A percentile compares a stretch with the other conserved stretches of the same genome.
phyloP scores from a whole-genome alignment of 1,140 invertebrate species.

The Halesus radiatus region DNA sequence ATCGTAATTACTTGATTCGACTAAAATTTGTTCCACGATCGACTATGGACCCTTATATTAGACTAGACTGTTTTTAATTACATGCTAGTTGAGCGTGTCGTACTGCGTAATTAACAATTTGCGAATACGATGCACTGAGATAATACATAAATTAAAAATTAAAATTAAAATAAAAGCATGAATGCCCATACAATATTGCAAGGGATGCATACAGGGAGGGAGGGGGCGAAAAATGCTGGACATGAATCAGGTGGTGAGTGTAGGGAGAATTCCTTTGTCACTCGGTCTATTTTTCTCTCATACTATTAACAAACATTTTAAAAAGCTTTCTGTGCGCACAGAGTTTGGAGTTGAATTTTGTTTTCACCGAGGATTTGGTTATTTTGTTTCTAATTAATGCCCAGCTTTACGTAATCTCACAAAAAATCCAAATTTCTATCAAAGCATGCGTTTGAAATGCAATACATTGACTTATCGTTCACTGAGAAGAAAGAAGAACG shows the following conservation, averaged over 20 bases:
- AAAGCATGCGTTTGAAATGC: no score
- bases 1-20: no score
- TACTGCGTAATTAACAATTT: slow-evolving; percentile 46
- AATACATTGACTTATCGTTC: no score
- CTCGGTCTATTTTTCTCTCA: slow-evolving; percentile 17
- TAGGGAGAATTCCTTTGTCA: slow-evolving; percentile 6
- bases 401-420: no score
- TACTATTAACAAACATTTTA: slow-evolving; percentile 42
- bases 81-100: no score
- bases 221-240: not conserved
- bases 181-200: slow-evolving; percentile 11
- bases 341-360: slow-evolving; percentile 1
- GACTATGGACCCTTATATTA: no score
- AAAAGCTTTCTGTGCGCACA: not conserved
- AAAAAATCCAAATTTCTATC: no score
- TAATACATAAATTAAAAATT: slow-evolving; percentile 55
- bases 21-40: no score
- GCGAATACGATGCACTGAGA: slow-evolving; percentile 47
- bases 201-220: slow-evolving; percentile 1
- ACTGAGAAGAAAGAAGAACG: no score
- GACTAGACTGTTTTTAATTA: no score
- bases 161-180: slow-evolving; percentile 49
- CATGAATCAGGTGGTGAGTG: not conserved
- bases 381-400: slow-evolving; percentile 17
- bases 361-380: slow-evolving; percentile 12